phyloP scores from a whole-genome alignment of 1,140 invertebrate genomes.

The Diorhabda elongata region DNA sequence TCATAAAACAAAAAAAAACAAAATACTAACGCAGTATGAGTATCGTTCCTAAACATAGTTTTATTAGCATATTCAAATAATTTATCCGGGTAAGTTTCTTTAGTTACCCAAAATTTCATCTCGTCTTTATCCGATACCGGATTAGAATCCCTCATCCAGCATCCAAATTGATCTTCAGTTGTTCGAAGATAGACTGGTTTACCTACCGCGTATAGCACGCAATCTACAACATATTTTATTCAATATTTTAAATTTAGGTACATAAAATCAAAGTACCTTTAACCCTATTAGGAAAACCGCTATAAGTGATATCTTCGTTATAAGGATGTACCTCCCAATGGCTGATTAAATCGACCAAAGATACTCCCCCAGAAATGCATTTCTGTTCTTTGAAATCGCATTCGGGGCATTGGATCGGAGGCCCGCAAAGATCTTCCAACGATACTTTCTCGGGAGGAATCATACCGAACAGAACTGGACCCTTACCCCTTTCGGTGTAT shows the following conservation, averaged over 20 bases:
- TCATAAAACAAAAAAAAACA: too few species aligned
- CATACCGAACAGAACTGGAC: constrained; percentile 52
- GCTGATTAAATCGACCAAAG: constrained; percentile 52
- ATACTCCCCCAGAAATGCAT: constrained; percentile 56
- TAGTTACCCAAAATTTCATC: constrained; percentile 81
- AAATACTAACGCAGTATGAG: constrained; percentile 42
- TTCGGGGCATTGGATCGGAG: constrained; percentile 54
- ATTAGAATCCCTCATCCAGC: constrained; percentile 81
- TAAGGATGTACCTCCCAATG: constrained; percentile 53
- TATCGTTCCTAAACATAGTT: constrained; percentile 59
- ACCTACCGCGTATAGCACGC: constrained; percentile 82
- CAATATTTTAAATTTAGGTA: neutral
- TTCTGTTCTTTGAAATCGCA: constrained; percentile 50
- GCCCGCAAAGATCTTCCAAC: constrained; percentile 62
- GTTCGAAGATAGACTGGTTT: constrained; percentile 85
- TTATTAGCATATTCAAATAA: constrained; percentile 77
- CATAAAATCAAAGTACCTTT: constrained; percentile 49
- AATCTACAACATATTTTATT: constrained; percentile 59
- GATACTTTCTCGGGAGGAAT: constrained; percentile 52
- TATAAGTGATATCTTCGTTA: constrained; percentile 51
- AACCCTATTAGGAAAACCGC: constrained; percentile 54
- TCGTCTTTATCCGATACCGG: constrained; percentile 55
- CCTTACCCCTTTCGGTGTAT: constrained; percentile 26
- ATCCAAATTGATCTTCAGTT: constrained; percentile 69
- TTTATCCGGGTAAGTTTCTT: constrained; percentile 64